Conservation (phyloP, 1,140 invertebrate genomes). For the Megalopta genalis region DNA sequence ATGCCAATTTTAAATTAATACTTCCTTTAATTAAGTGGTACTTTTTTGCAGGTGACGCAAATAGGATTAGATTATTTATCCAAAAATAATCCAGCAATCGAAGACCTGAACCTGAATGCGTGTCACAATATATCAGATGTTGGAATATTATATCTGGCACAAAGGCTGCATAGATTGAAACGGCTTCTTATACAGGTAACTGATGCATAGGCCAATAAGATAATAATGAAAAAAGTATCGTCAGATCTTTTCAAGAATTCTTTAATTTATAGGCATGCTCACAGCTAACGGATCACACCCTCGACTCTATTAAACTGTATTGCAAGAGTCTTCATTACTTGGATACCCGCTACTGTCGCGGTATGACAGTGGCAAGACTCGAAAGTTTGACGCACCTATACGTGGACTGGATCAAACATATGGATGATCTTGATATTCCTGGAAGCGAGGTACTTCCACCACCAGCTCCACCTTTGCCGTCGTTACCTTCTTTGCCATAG, state of each 20-base stretch:
- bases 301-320: constrained; percentile 81
- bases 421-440: constrained; percentile 28
- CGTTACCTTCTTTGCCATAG: constrained; percentile 44
- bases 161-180: constrained; percentile 82
- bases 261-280: constrained; percentile 81
- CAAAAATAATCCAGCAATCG: constrained; percentile 84
- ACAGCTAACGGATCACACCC: constrained; percentile 83
- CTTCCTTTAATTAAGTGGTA: not conserved
- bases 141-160: constrained; percentile 82
- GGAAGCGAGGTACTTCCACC: constrained; percentile 22
- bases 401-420: constrained; percentile 53
- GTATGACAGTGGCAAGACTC: constrained; percentile 77
- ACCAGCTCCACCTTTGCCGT: constrained; percentile 15
- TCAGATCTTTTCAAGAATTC: too few relatives aligned
- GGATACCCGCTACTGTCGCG: constrained; percentile 83
- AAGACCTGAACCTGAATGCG: constrained; percentile 83
- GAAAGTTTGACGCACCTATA: constrained; percentile 60
- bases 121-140: constrained; percentile 86
- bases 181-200: constrained; percentile 83
- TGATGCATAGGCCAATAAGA: not conserved
- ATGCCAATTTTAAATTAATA: not conserved
- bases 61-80: constrained; percentile 83
- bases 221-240: too few relatives aligned
- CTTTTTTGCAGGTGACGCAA: constrained; percentile 80
- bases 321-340: constrained; percentile 82